Conservation (phyloP, 2,888 invertebrate genomes). For the Lasioglossum zephyrum region DNA sequence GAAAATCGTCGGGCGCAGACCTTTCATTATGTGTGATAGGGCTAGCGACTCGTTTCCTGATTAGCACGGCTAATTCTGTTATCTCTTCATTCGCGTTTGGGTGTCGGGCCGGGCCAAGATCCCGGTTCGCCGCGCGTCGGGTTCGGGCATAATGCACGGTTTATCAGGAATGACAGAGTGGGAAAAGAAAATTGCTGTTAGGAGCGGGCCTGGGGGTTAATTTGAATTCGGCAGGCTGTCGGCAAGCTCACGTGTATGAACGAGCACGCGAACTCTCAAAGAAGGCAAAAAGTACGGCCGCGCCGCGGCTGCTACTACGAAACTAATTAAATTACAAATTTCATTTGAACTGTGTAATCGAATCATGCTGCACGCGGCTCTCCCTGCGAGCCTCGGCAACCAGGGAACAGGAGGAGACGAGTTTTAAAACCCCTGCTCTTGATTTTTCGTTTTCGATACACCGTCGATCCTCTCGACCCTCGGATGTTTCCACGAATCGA, state of each 20-base stretch:
- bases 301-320: conserved; percentile 48
- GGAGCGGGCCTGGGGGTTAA: conserved; percentile 50
- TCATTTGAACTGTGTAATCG: conserved; percentile 67
- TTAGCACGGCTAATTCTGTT: conserved; percentile 44
- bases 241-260: conserved; percentile 59
- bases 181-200: conserved; percentile 65
- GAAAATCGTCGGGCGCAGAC: not conserved
- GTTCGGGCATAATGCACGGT: conserved; percentile 39
- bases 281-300: conserved; percentile 62
- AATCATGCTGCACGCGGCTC: conserved; percentile 53
- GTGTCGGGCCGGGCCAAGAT: conserved; percentile 11
- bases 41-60: conserved; percentile 16
- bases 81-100: conserved; percentile 26
- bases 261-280: conserved; percentile 67
- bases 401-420: not conserved
- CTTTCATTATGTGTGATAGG: conserved; percentile 17
- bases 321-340: conserved; percentile 71
- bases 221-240: conserved; percentile 65
- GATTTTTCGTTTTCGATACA: not conserved
- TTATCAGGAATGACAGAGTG: conserved; percentile 64
- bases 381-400: conserved; percentile 1
- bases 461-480: not conserved
- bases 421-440: no score
- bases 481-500: conserved; percentile 6
- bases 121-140: conserved; percentile 38